Conservation (phyloP, 2,888 invertebrate genomes). For the Cephus sareptanus region DNA sequence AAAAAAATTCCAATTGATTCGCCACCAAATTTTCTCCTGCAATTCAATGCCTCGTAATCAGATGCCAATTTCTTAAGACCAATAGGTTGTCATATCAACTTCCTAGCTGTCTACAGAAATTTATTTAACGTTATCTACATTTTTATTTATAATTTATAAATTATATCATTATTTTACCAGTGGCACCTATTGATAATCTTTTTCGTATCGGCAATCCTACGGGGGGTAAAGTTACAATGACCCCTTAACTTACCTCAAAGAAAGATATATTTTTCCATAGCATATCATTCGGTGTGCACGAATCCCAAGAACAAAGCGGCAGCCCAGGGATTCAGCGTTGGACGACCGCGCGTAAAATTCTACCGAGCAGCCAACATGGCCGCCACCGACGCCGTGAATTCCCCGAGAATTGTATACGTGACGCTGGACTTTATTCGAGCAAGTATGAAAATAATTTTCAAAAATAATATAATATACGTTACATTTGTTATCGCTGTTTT, state of each 20-base stretch:
- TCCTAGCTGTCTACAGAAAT: neutral
- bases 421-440: neutral
- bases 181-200: neutral
- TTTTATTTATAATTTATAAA: neutral
- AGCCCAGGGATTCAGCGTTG: neutral
- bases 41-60: neutral
- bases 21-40: neutral
- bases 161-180: neutral
- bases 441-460: neutral
- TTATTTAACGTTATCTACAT: neutral
- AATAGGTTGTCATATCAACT: neutral
- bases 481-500: neutral
- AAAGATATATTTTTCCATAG: neutral
- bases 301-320: neutral
- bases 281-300: neutral
- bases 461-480: neutral
- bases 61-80: neutral
- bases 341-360: neutral
- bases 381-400: neutral
- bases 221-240: neutral
- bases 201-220: neutral
- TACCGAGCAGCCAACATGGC: neutral
- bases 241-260: neutral
- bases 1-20: neutral
- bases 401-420: neutral